phyloP scores from a whole-genome alignment of 1,140 invertebrate species.

The Pseudoatta argentina region DNA sequence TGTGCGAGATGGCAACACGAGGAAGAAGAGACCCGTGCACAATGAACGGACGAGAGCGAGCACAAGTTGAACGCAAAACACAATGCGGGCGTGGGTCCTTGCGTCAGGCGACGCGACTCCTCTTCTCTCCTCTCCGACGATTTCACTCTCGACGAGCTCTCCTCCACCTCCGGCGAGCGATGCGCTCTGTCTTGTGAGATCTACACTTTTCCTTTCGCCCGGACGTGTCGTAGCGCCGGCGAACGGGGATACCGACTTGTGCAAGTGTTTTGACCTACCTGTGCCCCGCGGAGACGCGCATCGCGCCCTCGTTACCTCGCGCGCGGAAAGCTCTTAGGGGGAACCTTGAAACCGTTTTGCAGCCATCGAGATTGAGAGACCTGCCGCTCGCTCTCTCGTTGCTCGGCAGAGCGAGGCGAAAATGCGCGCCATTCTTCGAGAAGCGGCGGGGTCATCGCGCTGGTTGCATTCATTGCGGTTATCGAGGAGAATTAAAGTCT shows the following conservation, averaged over 20 bases:
- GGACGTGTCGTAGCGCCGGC: conserved; percentile 52
- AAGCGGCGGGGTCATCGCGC: conserved; percentile 58
- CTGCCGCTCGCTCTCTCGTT: conserved; percentile 73
- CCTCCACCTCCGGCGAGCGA: background rate
- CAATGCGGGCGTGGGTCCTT: conserved; percentile 78
- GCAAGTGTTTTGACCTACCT: conserved; percentile 68
- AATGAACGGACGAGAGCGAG: conserved; percentile 73
- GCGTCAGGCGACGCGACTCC: conserved; percentile 62
- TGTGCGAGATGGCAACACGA: conserved; percentile 42
- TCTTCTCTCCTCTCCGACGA: background rate
- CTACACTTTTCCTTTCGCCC: conserved; percentile 74
- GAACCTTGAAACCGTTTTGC: conserved; percentile 78
- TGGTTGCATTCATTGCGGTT: conserved; percentile 35
- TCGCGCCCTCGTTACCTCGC: conserved; percentile 75
- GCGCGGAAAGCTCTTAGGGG: conserved; percentile 72
- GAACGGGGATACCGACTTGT: conserved; percentile 56
- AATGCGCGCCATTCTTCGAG: conserved; percentile 66
- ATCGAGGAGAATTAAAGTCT: conserved; percentile 34
- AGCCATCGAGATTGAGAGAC: conserved; percentile 69
- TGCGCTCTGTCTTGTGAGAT: conserved; percentile 34
- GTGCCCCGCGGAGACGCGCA: conserved; percentile 69
- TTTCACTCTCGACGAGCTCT: conserved; percentile 15
- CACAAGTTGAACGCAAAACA: conserved; percentile 77
- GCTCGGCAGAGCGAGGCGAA: conserved; percentile 73
- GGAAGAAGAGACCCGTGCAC: conserved; percentile 63